Evolutionary conservation across 2,888 invertebrate species (phyloP).

Genomic region (Stegana nigrithorax): DNA sequence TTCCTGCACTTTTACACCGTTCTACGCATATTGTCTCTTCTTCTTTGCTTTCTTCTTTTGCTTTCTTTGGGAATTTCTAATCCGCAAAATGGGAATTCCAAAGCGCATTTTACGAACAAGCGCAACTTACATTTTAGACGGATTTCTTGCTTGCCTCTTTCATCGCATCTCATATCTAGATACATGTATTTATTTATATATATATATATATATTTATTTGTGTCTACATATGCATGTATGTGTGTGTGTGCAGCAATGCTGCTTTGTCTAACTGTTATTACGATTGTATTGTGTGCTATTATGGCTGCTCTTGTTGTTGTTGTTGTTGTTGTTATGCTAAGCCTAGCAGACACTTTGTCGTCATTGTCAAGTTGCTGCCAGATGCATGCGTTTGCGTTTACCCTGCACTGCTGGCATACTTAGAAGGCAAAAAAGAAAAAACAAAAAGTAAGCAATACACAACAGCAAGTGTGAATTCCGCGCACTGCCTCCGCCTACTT

Average conservation of each 20-base stretch:
- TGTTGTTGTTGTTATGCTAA: background rate
- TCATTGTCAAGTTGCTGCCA: background rate
- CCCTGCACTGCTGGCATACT: too few species aligned
- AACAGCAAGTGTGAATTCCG: too few species aligned
- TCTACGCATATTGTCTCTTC: too few species aligned
- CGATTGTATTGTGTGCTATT: background rate
- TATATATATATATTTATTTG: background rate
- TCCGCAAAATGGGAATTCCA: slow-evolving; percentile 62
- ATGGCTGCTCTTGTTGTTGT: background rate
- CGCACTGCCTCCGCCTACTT: too few species aligned
- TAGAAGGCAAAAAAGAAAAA: too few species aligned
- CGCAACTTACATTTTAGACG: too few species aligned
- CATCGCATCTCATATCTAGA: too few species aligned
- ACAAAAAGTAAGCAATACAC: too few species aligned
- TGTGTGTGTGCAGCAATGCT: background rate
- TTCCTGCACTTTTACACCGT: background rate
- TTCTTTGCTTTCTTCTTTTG: slow-evolving; percentile 32
- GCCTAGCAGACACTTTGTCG: background rate
- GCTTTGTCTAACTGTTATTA: background rate
- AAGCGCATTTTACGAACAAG: slow-evolving; percentile 33
- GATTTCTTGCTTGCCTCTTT: too few species aligned
- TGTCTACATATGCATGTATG: background rate
- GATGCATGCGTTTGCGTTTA: too few species aligned
- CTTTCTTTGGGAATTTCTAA: slow-evolving; percentile 36
- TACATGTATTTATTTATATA: background rate